Percentiles rank a stretch among this genome's conserved stretches.
Conservation (phyloP, 2,113 vertebrate genomes). For the Bombycilla garrulus region DNA sequence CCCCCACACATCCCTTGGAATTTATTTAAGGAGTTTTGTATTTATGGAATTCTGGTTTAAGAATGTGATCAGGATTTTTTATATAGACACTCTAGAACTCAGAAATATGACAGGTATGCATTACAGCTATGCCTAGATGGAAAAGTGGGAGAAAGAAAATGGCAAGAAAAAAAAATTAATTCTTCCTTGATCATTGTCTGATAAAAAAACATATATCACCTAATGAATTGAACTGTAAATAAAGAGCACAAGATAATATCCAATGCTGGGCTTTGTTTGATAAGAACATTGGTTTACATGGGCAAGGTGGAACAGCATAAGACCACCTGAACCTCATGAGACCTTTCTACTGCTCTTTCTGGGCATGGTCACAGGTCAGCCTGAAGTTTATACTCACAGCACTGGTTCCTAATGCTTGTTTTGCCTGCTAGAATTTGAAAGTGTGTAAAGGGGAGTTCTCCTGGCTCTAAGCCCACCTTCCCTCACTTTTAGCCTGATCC, state of each 20-base stretch:
- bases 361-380: not conserved
- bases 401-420: not conserved
- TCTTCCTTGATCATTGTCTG: not conserved
- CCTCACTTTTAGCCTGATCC: not conserved
- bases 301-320: not conserved
- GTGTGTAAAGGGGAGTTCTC: not conserved
- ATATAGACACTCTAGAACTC: not conserved
- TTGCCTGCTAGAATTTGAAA: not conserved
- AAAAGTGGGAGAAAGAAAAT: not conserved
- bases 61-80: not conserved
- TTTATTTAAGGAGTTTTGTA: not conserved
- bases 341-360: not conserved
- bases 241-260: not conserved
- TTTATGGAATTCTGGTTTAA: not conserved
- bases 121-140: not conserved
- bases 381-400: not conserved
- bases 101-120: not conserved
- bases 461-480: not conserved
- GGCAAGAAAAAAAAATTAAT: not conserved
- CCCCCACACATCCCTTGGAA: not conserved
- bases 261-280: not conserved
- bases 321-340: not conserved
- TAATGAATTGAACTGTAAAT: not conserved
- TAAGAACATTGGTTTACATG: not conserved
- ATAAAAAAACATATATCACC: not conserved